Evolutionary conservation across 2,113 vertebrate genomes (phyloP), one percentile per base, ranked within the genome.

Genomic region (Chroicocephalus ridibundus): DNA sequence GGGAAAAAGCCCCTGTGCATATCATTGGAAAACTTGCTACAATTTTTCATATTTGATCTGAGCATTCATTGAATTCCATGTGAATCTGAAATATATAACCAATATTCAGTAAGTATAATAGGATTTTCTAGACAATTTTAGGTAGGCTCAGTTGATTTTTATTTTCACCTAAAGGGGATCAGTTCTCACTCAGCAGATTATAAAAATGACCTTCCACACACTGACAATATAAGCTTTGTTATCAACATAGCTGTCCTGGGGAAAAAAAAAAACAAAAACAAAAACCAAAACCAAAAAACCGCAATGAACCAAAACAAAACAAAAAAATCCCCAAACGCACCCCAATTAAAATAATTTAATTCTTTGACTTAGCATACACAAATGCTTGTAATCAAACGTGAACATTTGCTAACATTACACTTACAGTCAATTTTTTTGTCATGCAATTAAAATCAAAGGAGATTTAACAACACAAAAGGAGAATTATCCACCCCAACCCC

Each of bases 371-470:
- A 81, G 79, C 42, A 55, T 81, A 87, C 46, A 66, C 44, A 95
- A 51, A 68, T 46, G 76, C 72, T 82, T 96, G 60, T 38, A 85
- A 74, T 61, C 66, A 96, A 94, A 62, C 72, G 76, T 34, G 54
- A 96, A 84, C 58, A 60, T 94, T 96, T 95, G 62, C 74, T 92
- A 86, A 90, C 61, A 88, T 89, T 72, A 84, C 44, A 82, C 40
- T 93, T 82, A 21, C 5, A 81, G 62, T 54, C 36, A 91, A 24
- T 46, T 83, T 84, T 88, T 88, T 71, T 74, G 47, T 77, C 81
- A 90, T 55, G 69, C 75, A 94, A 96, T 97, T 96, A 96, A 93
- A 97, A 95, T 92, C 77, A 96, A 97, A 94, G 79, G 47, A 93
- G 74, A 95, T 93, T 97, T 93, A 96, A 92, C 68, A 93, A 60